Evolutionary conservation across 2,113 vertebrate species (phyloP).

Genomic region (Syrrhaptes paradoxus): DNA sequence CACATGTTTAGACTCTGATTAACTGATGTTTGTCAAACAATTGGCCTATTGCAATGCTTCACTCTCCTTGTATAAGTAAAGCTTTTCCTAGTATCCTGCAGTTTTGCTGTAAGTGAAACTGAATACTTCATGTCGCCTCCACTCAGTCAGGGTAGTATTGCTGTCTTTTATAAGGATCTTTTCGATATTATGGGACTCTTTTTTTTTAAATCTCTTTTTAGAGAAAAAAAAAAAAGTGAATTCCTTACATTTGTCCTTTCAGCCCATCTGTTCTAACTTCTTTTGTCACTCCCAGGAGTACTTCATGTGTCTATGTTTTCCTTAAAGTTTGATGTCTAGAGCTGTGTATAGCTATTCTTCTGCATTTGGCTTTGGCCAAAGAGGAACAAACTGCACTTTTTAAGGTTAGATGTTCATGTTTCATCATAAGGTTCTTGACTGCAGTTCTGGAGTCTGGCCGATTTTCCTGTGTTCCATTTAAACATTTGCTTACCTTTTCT

Average conservation of each 20-base stretch:
- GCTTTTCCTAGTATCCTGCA: not conserved
- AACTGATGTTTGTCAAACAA: not conserved
- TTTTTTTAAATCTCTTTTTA: not conserved
- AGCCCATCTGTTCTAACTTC: not conserved
- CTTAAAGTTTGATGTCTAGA: not conserved
- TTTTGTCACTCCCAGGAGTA: not conserved
- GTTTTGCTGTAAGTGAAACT: not conserved
- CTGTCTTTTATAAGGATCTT: not conserved
- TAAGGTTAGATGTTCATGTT: not conserved
- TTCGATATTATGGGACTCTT: fast-evolving
- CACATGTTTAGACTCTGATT: not conserved
- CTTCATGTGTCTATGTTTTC: not conserved
- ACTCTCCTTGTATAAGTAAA: not conserved
- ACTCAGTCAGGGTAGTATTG: not conserved
- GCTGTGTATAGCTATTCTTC: not conserved
- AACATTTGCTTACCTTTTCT: not conserved
- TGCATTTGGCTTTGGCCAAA: fast-evolving
- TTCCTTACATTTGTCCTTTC: not conserved
- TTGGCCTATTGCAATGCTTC: not conserved
- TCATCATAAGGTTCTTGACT: not conserved
- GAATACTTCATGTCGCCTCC: not conserved
- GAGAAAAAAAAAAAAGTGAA: not conserved
- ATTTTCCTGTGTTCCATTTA: not conserved
- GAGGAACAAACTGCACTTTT: not conserved
- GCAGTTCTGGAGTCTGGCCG: not conserved